Evolutionary conservation across 2,113 vertebrate species (phyloP).

Genomic region (Silurus meridionalis): DNA sequence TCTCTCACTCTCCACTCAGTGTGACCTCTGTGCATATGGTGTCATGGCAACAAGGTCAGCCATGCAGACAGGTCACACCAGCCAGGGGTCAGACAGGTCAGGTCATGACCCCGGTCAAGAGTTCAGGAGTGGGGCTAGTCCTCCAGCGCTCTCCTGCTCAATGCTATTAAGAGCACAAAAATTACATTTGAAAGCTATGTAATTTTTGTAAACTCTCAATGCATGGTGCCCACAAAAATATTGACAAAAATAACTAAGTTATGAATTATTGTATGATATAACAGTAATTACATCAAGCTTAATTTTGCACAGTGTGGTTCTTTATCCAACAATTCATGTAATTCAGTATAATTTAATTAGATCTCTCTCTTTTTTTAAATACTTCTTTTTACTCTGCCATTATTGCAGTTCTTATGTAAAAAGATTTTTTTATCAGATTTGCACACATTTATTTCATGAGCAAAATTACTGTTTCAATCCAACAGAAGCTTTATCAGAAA

Average conservation of each 20-base stretch:
- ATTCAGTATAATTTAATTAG: neutral
- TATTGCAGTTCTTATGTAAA: neutral
- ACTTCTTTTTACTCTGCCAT: neutral
- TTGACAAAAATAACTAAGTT: conserved; percentile 18
- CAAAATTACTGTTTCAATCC: neutral
- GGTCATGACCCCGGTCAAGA: conserved; percentile 81
- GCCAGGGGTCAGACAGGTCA: conserved; percentile 87
- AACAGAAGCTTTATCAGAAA: neutral
- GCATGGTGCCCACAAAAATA: conserved; percentile 6
- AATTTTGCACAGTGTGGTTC: neutral
- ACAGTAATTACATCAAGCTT: neutral
- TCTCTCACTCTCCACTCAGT: conserved; percentile 42
- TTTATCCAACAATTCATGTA: neutral
- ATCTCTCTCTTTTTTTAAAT: neutral
- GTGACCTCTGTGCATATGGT: conserved; percentile 55
- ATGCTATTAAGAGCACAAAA: neutral
- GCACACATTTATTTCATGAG: neutral
- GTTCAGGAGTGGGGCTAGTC: conserved; percentile 63
- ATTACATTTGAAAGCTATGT: conserved; percentile 18
- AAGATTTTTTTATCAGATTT: neutral
- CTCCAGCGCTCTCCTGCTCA: conserved; percentile 57
- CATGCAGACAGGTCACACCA: conserved; percentile 81
- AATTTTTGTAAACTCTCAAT: neutral
- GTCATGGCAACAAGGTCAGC: conserved; percentile 73
- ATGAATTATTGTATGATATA: neutral